These are phyloP conservation scores for Neoaliturus tenellus DNA, from an alignment of 2,888 invertebrate species.

Conservation along the genomic window DNA sequence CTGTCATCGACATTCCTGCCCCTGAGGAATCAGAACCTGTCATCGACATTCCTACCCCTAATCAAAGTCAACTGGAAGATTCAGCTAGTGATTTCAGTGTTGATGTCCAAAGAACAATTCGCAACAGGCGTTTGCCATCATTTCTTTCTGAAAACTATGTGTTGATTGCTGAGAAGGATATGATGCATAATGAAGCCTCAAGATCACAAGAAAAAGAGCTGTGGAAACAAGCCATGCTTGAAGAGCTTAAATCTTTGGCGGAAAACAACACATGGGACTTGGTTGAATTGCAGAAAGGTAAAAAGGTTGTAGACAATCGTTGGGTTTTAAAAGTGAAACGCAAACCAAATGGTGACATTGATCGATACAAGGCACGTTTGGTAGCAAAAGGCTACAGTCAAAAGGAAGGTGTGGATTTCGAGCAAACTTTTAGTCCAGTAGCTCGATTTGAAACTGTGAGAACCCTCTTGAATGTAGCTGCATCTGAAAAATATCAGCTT, in stretches of 20 bases:
- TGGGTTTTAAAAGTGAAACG: background rate
- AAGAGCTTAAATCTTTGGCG: background rate
- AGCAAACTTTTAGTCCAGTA: conserved; percentile 67
- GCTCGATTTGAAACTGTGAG: conserved; percentile 64
- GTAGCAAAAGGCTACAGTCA: conserved; percentile 67
- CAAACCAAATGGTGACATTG: background rate
- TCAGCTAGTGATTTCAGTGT: too few relatives aligned
- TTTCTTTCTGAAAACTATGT: too few relatives aligned
- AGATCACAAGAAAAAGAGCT: background rate
- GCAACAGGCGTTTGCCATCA: too few relatives aligned
- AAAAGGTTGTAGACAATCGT: background rate
- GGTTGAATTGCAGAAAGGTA: background rate
- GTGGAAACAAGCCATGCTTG: background rate
- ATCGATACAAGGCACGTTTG: conserved; percentile 63
- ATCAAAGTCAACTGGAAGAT: too few relatives aligned
- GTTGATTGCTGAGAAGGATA: too few relatives aligned
- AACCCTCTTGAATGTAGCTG: conserved; percentile 65
- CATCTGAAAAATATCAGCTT: conserved; percentile 63
- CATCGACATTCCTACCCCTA: too few relatives aligned
- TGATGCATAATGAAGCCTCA: too few relatives aligned
- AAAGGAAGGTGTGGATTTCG: conserved; percentile 66
- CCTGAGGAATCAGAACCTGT: too few relatives aligned
- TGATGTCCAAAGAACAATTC: too few relatives aligned
- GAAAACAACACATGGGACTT: background rate
- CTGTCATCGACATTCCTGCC: background rate